A percentile compares a stretch with the other conserved stretches of the same genome.
Evolutionary conservation across 2,888 invertebrate genomes (phyloP).

Genomic region (Noctua comes): DNA sequence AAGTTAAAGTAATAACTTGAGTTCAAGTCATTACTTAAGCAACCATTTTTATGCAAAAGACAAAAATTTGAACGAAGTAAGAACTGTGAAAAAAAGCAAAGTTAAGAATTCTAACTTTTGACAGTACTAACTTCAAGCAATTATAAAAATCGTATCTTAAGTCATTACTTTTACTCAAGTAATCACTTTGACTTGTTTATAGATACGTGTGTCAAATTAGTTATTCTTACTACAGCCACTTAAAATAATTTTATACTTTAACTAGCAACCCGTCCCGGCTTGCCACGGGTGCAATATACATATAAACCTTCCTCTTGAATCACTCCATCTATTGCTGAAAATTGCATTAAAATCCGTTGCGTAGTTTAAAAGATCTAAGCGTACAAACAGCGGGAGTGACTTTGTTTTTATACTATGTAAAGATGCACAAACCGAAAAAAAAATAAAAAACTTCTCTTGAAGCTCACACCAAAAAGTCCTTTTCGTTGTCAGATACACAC

Average conservation of each 20-base stretch:
- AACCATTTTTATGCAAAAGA: not conserved
- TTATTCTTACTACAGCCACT: not conserved
- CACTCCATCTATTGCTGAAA: too few relatives aligned
- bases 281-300: too few relatives aligned
- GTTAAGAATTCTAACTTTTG: not conserved
- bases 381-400: too few relatives aligned
- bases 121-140: not conserved
- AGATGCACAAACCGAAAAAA: too few relatives aligned
- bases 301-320: too few relatives aligned
- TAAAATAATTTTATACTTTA: too few relatives aligned
- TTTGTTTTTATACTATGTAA: too few relatives aligned
- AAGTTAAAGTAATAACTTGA: not conserved
- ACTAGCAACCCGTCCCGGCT: too few relatives aligned
- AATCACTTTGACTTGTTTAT: not conserved
- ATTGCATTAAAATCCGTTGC: too few relatives aligned
- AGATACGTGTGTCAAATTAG: not conserved
- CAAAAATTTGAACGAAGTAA: not conserved
- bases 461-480: not conserved
- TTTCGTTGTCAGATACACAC: slow-evolving; percentile 43
- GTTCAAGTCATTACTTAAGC: not conserved
- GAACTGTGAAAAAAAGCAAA: not conserved
- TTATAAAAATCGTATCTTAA: not conserved
- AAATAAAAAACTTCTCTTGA: not conserved
- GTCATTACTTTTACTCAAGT: not conserved
- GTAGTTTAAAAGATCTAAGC: too few relatives aligned